These are phyloP conservation scores for Phorcus lineatus DNA, from an alignment of 2,888 invertebrate species.

Conservation along the genomic window DNA sequence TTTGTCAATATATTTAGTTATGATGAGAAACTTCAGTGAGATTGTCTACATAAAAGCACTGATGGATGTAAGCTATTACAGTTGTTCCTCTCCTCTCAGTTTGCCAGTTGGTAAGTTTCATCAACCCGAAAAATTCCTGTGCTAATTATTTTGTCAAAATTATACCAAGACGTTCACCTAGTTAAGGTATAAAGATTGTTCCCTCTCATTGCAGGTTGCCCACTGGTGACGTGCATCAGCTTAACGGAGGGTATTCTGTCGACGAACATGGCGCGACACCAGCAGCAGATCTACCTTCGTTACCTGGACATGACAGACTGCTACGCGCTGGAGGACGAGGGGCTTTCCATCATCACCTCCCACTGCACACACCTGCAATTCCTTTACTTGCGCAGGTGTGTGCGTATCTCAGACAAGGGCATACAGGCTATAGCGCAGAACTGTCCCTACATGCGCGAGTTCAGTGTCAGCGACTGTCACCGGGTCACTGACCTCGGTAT, in stretches of 20 bases:
- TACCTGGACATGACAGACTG: slow-evolving; percentile 95
- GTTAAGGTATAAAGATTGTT: no score
- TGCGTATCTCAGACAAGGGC: slow-evolving; percentile 92
- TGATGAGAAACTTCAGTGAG: no score
- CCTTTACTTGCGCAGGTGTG: slow-evolving; percentile 90
- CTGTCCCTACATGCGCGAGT: slow-evolving; percentile 87
- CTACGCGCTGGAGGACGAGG: slow-evolving; percentile 87
- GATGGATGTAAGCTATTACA: no score
- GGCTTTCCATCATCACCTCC: slow-evolving; percentile 87
- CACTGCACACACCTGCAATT: slow-evolving; percentile 91
- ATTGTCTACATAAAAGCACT: no score
- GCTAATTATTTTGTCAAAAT: no score
- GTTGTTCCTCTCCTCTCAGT: no score
- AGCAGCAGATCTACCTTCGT: slow-evolving; percentile 83
- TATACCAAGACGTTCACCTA: no score
- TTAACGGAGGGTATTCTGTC: slow-evolving; percentile 71
- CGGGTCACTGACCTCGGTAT: slow-evolving; percentile 91
- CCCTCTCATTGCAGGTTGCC: slow-evolving; percentile 82
- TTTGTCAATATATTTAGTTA: no score
- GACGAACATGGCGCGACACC: slow-evolving; percentile 68
- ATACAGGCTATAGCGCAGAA: slow-evolving; percentile 94
- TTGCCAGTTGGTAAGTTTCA: no score
- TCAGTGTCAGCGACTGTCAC: slow-evolving; percentile 90
- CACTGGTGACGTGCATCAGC: slow-evolving; percentile 85
- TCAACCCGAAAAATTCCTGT: no score